Evolutionary conservation across 2,113 vertebrate species (phyloP), one percentile per base, ranked within the genome.

Genomic region (Perognathus longimembris): DNA sequence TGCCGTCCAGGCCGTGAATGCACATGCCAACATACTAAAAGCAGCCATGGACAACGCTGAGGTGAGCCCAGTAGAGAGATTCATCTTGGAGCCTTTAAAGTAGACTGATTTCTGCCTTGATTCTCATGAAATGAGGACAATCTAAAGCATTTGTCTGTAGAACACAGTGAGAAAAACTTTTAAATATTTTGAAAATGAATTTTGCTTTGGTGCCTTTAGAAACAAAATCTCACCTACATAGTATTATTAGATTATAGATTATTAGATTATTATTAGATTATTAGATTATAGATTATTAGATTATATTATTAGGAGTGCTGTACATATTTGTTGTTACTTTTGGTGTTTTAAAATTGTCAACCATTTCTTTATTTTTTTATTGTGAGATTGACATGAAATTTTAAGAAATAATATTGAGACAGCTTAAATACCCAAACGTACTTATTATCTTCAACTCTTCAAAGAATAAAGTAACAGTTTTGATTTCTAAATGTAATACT

Each of bases 31-130:
- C 22, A 98, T 98, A 40, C 96, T 99, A 95, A 99, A 98, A 97
- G 98, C 99, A 66, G 99, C 99, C 4, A 99, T 99, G 99, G 99
- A 99, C 64, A 94, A 99, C 67, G 96, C 98, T 18, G 98, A 99
- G 99, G 99, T 99, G 91, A 95, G 86, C 1, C 40, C 24, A 32
- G 4, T 54, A 54, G 93, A 76, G 12, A 3, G 32, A 7, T 9
- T 36, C 11, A 7, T 9, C 0, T 1, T 45, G 18, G 5, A 42
- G n/a, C 12, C 21, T 64, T 17, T 30, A 64, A 42, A 22, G 4
- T 40, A 76, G 66, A 42, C 59, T 36, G 36, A 22, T 24, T 42
- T 45, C n/a, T 36, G 63, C 17, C 17, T 34, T 9, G 4, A 40
- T 8, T 78, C 14, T 88, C 40, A 34, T 36, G 34, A 78, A 21